Base-by-base conservation (phyloP, 2,888 invertebrate species). In the Pammene fasciana region DNA sequence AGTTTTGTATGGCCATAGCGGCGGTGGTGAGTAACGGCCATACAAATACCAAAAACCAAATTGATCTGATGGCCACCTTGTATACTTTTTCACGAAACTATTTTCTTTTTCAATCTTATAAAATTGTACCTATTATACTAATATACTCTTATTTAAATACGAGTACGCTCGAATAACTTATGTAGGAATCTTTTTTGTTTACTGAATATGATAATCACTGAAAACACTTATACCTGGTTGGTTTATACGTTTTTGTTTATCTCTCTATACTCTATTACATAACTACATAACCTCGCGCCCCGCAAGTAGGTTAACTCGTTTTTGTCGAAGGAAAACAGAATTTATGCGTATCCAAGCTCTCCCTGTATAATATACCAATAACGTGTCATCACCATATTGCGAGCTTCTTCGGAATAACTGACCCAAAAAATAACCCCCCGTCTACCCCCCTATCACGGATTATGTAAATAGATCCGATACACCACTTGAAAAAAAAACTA, bases 391-490 rank as follows among this genome's bases (percentile, higher is more conserved):
- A 65, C 64, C 78, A 79, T 79, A 76, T 78, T 72, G 74, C 75
- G 61, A 72, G 75, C 74, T 76, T 77, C 73, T 72, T 70, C 71
- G 67, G 78, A 78, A 80, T 79, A 79, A 78, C 79, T 83, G 85
- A 83, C 82, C 84, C 81, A 84, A 83, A 86, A 86, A 82, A 81
- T 75, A 76, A 67, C 18, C 57, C 46, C 64, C 75, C 70, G 71
- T 70, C 72, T 5, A 5, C 62, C 67, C 67, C 72, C 71, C 52
- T 26, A n/a, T 5, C 54, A 34, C 54, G 4, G 34, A 54, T n/a
- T 54, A 54, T 8, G n/a, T 34, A 54, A 26, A 54, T 4, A 54
- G 4, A 11, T 50, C 18, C 16, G 54, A 54, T 54, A n/a, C 34
- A 34, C 34, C 54, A 54, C 8, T 34, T 34, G n/a, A 8, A 5